These are phyloP conservation scores for Amphilophus citrinellus DNA, from an alignment of 2,113 vertebrate genomes.

Conservation along the genomic window DNA sequence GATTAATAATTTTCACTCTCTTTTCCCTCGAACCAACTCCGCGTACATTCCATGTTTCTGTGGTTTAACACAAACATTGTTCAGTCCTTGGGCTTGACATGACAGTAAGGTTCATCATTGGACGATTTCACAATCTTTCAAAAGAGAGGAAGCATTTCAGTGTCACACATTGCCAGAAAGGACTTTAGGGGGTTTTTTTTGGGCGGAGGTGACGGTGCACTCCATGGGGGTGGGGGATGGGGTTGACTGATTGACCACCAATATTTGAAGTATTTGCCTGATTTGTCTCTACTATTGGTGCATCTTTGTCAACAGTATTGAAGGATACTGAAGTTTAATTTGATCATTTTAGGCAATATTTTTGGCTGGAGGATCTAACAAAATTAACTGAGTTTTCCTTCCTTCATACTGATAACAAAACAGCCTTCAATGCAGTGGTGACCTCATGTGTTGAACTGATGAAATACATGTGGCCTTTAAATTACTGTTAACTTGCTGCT, in stretches of 20 bases:
- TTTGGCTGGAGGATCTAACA: background rate
- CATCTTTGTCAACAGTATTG: background rate
- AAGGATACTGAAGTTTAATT: background rate
- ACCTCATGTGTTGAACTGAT: background rate
- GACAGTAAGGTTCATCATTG: background rate
- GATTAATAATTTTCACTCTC: too few relatives aligned
- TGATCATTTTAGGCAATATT: background rate
- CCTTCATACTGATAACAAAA: background rate
- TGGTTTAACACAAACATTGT: background rate
- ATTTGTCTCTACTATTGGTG: background rate
- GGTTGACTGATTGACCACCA: background rate
- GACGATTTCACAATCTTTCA: background rate
- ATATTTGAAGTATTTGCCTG: background rate
- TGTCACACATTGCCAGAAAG: background rate
- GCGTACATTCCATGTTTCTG: too few relatives aligned
- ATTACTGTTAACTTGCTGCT: background rate
- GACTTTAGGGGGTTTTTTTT: too few relatives aligned
- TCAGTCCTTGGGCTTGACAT: background rate
- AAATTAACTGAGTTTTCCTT: background rate
- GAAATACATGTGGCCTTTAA: too few relatives aligned
- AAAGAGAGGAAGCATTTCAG: fast-evolving
- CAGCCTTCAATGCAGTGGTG: fast-evolving
- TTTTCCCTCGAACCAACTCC: too few relatives aligned
- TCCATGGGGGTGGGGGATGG: too few relatives aligned
- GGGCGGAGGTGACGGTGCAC: too few relatives aligned